Conservation (phyloP, 2,888 invertebrate species). For the Ectobius pallidus region DNA sequence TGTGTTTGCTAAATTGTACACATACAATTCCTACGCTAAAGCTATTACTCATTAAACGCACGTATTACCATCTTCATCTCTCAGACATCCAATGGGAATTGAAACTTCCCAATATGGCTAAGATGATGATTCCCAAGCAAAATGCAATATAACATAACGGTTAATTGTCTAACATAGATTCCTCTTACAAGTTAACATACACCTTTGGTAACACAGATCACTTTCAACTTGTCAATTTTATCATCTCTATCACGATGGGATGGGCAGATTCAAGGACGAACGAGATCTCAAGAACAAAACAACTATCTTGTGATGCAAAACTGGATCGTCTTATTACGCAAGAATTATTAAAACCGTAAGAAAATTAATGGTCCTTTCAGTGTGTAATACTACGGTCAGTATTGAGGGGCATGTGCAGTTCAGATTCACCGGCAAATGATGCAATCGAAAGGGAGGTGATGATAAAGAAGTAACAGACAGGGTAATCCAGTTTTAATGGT, state of each 20-base stretch:
- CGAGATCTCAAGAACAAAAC: too few relatives aligned
- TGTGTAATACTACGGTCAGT: constrained; percentile 1
- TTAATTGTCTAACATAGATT: too few relatives aligned
- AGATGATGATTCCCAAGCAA: too few relatives aligned
- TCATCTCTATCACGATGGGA: not conserved
- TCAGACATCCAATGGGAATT: too few relatives aligned
- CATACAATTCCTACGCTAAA: too few relatives aligned
- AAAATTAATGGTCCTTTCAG: constrained; percentile 9
- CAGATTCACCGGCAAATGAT: constrained; percentile 2
- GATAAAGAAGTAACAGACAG: constrained; percentile 5
- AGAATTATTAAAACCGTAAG: not conserved
- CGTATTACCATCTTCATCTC: too few relatives aligned
- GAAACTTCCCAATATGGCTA: too few relatives aligned
- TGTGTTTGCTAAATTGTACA: too few relatives aligned
- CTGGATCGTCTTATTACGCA: constrained; percentile 6
- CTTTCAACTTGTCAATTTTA: not conserved
- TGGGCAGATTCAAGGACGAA: not conserved
- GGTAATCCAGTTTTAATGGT: constrained; percentile 26
- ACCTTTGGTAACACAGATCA: not conserved
- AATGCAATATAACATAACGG: too few relatives aligned
- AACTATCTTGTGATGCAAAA: not conserved
- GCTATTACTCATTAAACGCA: too few relatives aligned
- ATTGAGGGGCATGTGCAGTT: not conserved
- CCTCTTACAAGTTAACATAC: too few relatives aligned
- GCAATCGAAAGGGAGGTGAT: constrained; percentile 8